Evolutionary conservation across 2,888 invertebrate species (phyloP).

Genomic region (Slavum lentiscoides): DNA sequence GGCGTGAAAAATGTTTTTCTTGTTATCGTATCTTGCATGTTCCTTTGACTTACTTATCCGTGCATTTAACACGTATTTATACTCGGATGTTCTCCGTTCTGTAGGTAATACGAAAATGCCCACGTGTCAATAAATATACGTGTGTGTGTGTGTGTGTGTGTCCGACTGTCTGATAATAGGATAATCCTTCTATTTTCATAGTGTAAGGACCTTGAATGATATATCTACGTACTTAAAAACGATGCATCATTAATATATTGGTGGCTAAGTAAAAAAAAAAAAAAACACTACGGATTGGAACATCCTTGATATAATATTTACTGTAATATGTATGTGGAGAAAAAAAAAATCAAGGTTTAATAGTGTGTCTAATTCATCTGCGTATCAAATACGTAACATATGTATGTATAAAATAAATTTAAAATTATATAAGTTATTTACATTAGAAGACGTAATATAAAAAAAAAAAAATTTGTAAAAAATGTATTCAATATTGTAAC

Average conservation of each 20-base stretch:
- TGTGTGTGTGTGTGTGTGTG: neutral
- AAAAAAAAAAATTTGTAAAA: no score
- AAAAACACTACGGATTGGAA: neutral
- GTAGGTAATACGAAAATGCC: neutral
- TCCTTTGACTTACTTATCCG: no score
- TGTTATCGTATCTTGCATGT: no score
- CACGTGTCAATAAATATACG: neutral
- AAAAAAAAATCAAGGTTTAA: slow-evolving; percentile 48
- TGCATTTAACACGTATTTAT: no score
- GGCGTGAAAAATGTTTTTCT: no score
- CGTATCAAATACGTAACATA: neutral
- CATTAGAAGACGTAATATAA: no score
- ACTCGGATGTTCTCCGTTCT: neutral
- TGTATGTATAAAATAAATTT: neutral
- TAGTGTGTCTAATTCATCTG: slow-evolving; percentile 32
- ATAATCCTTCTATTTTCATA: slow-evolving; percentile 8
- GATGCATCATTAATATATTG: neutral
- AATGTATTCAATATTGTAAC: no score
- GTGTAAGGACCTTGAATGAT: slow-evolving; percentile 13
- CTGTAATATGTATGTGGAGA: neutral
- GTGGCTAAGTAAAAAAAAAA: neutral
- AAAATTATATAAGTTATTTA: slow-evolving; percentile 15
- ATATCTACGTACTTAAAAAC: neutral
- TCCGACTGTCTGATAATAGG: neutral
- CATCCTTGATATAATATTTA: slow-evolving; percentile 30